phyloP scores from a whole-genome alignment of 2,113 vertebrate species.

The Heliornis fulica region DNA sequence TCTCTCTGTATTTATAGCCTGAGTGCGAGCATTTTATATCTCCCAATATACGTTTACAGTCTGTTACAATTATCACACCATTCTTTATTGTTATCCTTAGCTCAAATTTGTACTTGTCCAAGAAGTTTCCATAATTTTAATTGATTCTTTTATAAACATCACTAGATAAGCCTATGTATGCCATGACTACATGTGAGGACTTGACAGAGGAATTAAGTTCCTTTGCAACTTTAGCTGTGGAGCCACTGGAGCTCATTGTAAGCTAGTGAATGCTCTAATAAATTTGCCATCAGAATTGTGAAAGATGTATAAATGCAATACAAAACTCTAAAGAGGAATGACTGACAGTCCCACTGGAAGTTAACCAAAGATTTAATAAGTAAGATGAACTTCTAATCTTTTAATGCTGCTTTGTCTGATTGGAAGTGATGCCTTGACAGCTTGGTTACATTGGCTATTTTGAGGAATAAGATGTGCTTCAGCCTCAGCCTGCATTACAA shows the following conservation, averaged over 20 bases:
- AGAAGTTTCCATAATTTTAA: neutral
- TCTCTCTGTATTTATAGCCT: neutral
- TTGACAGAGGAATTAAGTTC: neutral
- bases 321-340: neutral
- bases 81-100: neutral
- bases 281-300: neutral
- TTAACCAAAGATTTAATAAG: neutral
- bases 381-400: neutral
- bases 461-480: slow-evolving; percentile 34
- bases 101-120: neutral
- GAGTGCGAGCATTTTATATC: neutral
- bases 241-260: neutral
- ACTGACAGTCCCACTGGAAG: neutral
- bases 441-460: slow-evolving; percentile 3
- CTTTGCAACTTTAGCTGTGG: neutral
- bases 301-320: neutral
- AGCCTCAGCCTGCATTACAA: neutral
- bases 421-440: slow-evolving; percentile 5
- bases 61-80: neutral
- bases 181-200: neutral
- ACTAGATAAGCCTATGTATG: neutral
- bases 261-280: neutral
- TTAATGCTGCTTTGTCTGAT: neutral
- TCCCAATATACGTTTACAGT: neutral
- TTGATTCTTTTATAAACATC: neutral